Conservation (phyloP, 2,888 invertebrate species). For the Cryptocephalus primarius region DNA sequence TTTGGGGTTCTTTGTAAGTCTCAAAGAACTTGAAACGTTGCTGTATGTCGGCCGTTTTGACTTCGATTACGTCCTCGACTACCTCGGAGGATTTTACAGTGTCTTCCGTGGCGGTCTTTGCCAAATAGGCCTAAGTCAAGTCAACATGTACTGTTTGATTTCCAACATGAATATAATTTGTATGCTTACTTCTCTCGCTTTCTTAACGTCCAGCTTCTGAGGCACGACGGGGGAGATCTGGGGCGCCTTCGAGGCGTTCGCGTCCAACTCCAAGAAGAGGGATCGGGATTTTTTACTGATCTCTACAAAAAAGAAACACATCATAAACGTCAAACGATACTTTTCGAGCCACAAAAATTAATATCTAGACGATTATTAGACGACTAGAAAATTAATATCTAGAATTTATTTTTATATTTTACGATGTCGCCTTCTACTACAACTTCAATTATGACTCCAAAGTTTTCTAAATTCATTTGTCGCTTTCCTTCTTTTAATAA, state of each 20-base stretch:
- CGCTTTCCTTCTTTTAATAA: no score
- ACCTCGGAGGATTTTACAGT: constrained; percentile 60
- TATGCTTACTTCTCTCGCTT: constrained; percentile 42
- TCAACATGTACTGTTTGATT: not conserved
- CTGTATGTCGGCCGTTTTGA: constrained; percentile 73
- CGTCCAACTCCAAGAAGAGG: constrained; percentile 77
- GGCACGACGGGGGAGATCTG: constrained; percentile 47
- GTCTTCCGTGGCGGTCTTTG: constrained; percentile 49
- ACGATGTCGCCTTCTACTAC: not conserved
- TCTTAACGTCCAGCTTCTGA: constrained; percentile 48
- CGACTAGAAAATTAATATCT: no score
- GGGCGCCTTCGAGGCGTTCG: constrained; percentile 54
- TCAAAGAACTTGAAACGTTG: constrained; percentile 87
- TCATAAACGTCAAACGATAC: not conserved
- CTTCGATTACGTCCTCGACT: constrained; percentile 62
- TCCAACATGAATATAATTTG: no score
- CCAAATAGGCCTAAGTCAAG: constrained; percentile 38
- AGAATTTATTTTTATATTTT: not conserved
- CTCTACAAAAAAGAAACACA: constrained; percentile 44
- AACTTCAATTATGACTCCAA: no score
- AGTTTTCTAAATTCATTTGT: no score
- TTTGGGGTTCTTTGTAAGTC: constrained; percentile 64
- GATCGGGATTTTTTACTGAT: constrained; percentile 81
- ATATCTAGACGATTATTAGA: no score
- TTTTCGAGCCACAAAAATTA: no score